Evolutionary conservation across 2,797 vertebrate genomes (phyloP).

Genomic region (Coranthus polyacanthus): DNA sequence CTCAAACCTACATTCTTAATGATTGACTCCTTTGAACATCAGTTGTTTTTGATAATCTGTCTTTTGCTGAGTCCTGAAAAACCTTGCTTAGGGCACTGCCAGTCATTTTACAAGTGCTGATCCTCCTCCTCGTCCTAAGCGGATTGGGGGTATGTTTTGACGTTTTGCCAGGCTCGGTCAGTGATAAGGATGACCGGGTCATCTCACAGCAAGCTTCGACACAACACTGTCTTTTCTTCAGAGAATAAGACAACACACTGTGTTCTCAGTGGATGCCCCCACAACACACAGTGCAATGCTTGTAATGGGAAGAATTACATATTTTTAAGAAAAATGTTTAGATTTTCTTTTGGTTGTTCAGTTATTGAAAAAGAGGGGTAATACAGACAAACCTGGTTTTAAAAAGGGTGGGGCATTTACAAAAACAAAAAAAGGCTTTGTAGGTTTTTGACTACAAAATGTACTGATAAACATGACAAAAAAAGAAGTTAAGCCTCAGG

Average conservation of each 20-base stretch:
- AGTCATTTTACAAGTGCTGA: conserved; percentile 75
- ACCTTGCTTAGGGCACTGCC: conserved; percentile 60
- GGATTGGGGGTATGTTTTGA: conserved; percentile 71
- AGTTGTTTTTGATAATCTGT: conserved; percentile 65
- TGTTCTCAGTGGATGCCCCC: conserved; percentile 39
- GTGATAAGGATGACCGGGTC: conserved; percentile 78
- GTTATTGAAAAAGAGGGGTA: conserved; percentile 7
- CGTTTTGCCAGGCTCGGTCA: conserved; percentile 60
- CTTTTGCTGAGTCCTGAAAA: conserved; percentile 65
- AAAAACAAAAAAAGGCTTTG: background rate
- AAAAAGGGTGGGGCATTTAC: background rate
- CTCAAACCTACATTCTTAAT: conserved; percentile 34
- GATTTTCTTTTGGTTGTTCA: conserved; percentile 11
- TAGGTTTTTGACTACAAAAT: conserved; percentile 20
- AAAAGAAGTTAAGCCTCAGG: conserved; percentile 4
- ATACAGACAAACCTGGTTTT: too few species aligned
- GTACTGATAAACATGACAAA: conserved; percentile 36
- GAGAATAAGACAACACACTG: conserved; percentile 44
- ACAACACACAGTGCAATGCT: conserved; percentile 2
- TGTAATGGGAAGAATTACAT: background rate
- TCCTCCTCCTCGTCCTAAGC: conserved; percentile 68
- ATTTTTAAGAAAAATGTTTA: conserved; percentile 18
- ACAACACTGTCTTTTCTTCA: conserved; percentile 53
- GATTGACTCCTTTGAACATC: conserved; percentile 56
- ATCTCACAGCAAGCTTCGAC: conserved; percentile 59